Evolutionary conservation across 2,888 invertebrate genomes (phyloP).

Genomic region (Sarcophaga variegata): DNA sequence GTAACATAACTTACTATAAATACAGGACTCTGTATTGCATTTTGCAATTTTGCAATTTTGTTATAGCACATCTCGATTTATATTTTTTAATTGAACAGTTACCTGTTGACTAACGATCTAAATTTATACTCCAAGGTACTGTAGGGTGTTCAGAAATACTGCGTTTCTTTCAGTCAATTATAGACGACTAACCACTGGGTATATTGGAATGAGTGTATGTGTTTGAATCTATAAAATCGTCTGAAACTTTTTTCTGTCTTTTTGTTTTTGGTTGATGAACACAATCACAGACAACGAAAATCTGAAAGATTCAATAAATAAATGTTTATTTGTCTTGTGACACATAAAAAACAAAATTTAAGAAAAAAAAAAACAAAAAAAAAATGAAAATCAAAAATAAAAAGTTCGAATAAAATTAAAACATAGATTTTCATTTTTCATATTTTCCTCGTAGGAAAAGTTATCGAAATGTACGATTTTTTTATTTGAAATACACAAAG

Average conservation of each 20-base stretch:
- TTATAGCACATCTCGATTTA: no score
- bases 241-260: slow-evolving; percentile 4
- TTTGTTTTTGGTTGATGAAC: not conserved
- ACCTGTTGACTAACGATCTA: no score
- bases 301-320: slow-evolving; percentile 51
- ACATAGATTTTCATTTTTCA: slow-evolving; percentile 31
- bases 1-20: no score
- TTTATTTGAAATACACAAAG: not conserved
- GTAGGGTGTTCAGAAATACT: not conserved
- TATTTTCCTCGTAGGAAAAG: not conserved
- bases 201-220: slow-evolving; percentile 7
- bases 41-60: no score
- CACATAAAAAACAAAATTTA: slow-evolving; percentile 24
- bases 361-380: not conserved
- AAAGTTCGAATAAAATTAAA: slow-evolving; percentile 24
- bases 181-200: not conserved
- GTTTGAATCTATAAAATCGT: slow-evolving; percentile 36
- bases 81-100: no score
- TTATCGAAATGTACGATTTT: not conserved
- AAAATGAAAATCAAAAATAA: not conserved
- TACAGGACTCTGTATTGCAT: no score
- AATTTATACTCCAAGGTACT: no score
- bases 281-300: slow-evolving; percentile 22
- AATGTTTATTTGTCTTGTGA: slow-evolving; percentile 58
- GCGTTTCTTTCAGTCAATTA: not conserved